Conservation (phyloP, 2,888 invertebrate genomes). For the Leucozona laternaria region DNA sequence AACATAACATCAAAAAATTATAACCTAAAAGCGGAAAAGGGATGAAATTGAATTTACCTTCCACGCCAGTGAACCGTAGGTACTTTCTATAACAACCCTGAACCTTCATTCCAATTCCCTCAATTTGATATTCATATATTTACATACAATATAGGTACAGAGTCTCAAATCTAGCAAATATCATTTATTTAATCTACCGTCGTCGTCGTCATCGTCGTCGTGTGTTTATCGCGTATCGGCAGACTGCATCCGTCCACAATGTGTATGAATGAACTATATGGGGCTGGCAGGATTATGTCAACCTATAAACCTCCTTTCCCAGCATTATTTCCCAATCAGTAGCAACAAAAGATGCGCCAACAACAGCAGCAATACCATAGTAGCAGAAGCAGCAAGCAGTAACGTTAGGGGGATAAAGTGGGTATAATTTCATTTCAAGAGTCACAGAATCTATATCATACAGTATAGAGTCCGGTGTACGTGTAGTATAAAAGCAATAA, state of each 20-base stretch:
- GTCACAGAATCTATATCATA: constrained; percentile 29
- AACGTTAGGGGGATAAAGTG: constrained; percentile 21
- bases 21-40: constrained; percentile 60
- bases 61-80: constrained; percentile 78
- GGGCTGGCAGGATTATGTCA: constrained; percentile 65
- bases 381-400: not conserved
- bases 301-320: constrained; percentile 74
- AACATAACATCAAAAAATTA: constrained; percentile 33
- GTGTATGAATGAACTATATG: constrained; percentile 17
- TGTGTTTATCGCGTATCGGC: constrained; percentile 77
- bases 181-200: constrained; percentile 77
- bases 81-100: constrained; percentile 39
- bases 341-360: constrained; percentile 57
- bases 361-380: constrained; percentile 9
- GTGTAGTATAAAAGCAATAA: constrained; percentile 32
- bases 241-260: constrained; percentile 76
- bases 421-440: constrained; percentile 63
- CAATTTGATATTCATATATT: constrained; percentile 14
- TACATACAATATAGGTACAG: no score
- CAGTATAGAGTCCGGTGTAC: not conserved
- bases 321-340: constrained; percentile 75
- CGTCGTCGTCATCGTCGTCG: constrained; percentile 44
- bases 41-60: constrained; percentile 81
- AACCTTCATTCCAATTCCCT: not conserved
- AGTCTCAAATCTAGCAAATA: constrained; percentile 63